Percentiles rank a stretch among this genome's conserved stretches.
Conservation (phyloP, 2,113 vertebrate genomes). For the Paradoxurus hermaphroditus region DNA sequence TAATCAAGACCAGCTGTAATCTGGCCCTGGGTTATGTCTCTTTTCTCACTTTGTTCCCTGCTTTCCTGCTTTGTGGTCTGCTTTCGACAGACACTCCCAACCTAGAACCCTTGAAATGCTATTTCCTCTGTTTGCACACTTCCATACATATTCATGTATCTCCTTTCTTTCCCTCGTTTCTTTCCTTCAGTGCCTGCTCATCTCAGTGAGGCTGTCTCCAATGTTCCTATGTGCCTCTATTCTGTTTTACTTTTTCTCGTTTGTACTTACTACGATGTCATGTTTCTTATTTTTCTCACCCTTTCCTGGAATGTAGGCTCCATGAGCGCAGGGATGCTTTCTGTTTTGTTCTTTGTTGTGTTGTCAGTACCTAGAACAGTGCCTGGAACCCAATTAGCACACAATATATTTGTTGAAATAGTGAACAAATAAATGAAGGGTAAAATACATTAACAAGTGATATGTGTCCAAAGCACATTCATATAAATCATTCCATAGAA, state of each 20-base stretch:
- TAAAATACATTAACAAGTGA: not conserved
- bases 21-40: not conserved
- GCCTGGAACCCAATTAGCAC: not conserved
- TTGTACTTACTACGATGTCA: not conserved
- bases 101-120: not conserved
- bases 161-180: not conserved
- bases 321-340: not conserved
- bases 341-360: not conserved
- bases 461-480: not conserved
- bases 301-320: not conserved
- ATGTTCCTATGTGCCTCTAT: not conserved
- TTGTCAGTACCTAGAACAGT: not conserved
- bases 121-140: not conserved
- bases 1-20: fast-evolving
- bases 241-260: not conserved
- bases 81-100: not conserved
- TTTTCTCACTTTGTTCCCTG: not conserved
- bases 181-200: not conserved
- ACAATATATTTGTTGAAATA: not conserved
- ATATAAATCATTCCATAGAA: not conserved
- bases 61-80: not conserved
- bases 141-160: not conserved
- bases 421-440: not conserved
- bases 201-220: not conserved
- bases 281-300: not conserved